A percentile compares a stretch with the other conserved stretches of the same genome.
Conservation (phyloP, 2,113 vertebrate species). For the Brachionichthys hirsutus region DNA sequence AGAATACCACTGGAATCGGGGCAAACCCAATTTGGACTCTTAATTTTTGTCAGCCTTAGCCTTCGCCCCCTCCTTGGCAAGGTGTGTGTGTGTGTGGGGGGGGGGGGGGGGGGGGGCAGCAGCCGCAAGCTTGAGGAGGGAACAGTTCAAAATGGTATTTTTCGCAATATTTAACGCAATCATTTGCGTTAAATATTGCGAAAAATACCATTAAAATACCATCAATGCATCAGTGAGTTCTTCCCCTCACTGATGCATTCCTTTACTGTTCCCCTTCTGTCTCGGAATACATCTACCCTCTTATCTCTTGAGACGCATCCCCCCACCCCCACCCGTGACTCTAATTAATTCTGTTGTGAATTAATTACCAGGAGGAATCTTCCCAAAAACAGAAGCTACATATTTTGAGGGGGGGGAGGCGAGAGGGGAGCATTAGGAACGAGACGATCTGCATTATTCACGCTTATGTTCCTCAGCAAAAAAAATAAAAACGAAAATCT, state of each 20-base stretch:
- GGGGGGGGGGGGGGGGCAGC: too few species aligned
- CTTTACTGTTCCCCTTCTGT: conserved; percentile 11
- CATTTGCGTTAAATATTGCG: too few species aligned
- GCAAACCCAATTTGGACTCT: conserved; percentile 45
- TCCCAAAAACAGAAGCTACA: too few species aligned
- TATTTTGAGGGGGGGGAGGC: neutral
- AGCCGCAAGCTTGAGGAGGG: neutral
- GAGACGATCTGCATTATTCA: conserved; percentile 69
- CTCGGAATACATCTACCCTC: conserved; percentile 35
- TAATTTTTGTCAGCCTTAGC: conserved; percentile 39
- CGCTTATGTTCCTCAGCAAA: conserved; percentile 47
- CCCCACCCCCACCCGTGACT: neutral
- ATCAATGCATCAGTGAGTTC: neutral
- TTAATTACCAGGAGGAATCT: conserved; percentile 65
- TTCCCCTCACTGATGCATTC: conserved; percentile 15
- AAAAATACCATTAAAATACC: too few species aligned
- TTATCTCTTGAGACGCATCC: conserved; percentile 17
- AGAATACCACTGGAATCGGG: conserved; percentile 21
- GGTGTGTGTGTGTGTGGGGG: conserved; percentile 7
- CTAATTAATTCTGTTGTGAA: conserved; percentile 73
- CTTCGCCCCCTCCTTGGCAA: too few species aligned
- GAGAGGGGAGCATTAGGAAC: conserved; percentile 28
- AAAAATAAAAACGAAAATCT: conserved; percentile 25
- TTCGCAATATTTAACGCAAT: neutral
- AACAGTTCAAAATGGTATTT: neutral